Base-by-base conservation (phyloP, 2,113 vertebrate species). In the Pomatostomus ruficeps region DNA sequence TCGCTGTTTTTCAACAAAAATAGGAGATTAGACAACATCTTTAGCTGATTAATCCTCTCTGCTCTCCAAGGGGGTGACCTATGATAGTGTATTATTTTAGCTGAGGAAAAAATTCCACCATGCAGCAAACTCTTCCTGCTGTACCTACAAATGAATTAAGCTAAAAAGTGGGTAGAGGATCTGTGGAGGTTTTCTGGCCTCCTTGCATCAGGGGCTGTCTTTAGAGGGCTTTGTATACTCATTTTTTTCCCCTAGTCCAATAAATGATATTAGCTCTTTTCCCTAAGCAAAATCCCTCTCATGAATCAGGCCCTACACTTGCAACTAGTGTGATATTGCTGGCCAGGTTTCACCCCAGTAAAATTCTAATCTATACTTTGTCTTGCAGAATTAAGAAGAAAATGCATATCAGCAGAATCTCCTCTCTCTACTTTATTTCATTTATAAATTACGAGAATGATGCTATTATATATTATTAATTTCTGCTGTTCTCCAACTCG, bases 381-480 rank as follows among this genome's bases (percentile, higher is more conserved):
- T 98, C 98, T 98, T 97, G 96, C 87, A 97, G 98, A 98, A 98
- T 98, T 98, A 98, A 98, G 90, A 96, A 97, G 98, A 98, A 98
- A 98, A 98, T 96, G 97, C 97, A 91, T 98, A 99, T 99, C 98
- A 98, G 98, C 98, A 98, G 98, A 98, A 98, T 98, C 98, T 98
- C 98, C 98, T 98, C 98, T 98, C 98, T 98, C 98, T 98, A 98
- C 98, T 99, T 99, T 98, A 99, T 99, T 99, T 99, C 99, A 99
- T 99, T 99, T 99, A 98, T 99, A 99, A 99, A 99, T 99, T 99
- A 99, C 98, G 98, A 99, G 98, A 99, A 99, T 98, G 98, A 99
- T 98, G 98, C 98, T 98, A 99, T 99, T 99, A 99, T 99, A 99
- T 99, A 99, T 99, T 99, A 99, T 99, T 99, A 99, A 99, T 99